Evolutionary conservation across 2,113 vertebrate genomes (phyloP).

Genomic region (Hippopotamus amphibius): DNA sequence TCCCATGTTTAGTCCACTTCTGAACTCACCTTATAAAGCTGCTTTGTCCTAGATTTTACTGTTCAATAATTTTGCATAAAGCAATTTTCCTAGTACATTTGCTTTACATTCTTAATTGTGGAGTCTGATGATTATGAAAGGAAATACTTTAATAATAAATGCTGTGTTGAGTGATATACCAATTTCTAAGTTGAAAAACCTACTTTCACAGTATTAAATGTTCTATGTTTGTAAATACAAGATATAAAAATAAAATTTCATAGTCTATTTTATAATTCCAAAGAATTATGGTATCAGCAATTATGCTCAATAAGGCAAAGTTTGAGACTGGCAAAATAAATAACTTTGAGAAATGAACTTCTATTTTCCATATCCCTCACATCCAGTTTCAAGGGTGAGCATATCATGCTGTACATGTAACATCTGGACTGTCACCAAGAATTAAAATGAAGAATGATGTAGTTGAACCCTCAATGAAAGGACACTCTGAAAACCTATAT

Average conservation of each 20-base stretch:
- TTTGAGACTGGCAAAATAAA: not conserved
- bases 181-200: not conserved
- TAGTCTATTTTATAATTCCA: not conserved
- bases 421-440: not conserved
- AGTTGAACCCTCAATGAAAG: not conserved
- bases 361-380: not conserved
- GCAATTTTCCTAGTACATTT: not conserved
- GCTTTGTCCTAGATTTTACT: slow-evolving; percentile 28
- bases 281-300: not conserved
- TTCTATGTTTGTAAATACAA: not conserved
- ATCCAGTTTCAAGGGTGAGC: not conserved
- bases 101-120: not conserved
- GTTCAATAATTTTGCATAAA: not conserved
- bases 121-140: slow-evolving; percentile 10
- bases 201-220: not conserved
- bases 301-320: not conserved
- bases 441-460: not conserved
- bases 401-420: not conserved
- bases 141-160: not conserved
- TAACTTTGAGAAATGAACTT: not conserved
- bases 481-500: not conserved
- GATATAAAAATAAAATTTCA: slow-evolving; percentile 30
- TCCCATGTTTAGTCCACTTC: not conserved
- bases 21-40: slow-evolving; percentile 62
- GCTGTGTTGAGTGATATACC: not conserved